Evolutionary conservation across 2,113 vertebrate species (phyloP), one percentile per base, ranked within the genome.

Genomic region (Daphoenositta chrysoptera): DNA sequence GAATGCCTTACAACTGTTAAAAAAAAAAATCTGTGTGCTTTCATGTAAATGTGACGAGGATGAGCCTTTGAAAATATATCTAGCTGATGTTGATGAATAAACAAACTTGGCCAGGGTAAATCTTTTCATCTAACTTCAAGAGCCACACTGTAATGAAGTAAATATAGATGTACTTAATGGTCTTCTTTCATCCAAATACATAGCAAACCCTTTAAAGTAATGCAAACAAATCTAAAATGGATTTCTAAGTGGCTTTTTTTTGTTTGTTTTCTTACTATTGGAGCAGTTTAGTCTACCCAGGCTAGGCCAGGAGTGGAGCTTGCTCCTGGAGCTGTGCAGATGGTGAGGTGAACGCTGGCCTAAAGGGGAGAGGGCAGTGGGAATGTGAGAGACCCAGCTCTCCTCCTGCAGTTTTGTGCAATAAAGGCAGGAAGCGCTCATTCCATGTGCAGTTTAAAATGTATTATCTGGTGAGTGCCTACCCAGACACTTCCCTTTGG

Each of bases 61-160:
- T 81, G 68, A 95, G 83, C 88, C 89, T 96, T 96, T 97, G 96
- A 97, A 93, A 97, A 71, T 56, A 4, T 78, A 94, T 91, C 81
- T 95, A 68, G 68, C 85, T 92, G 83, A 94, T 90, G 90, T 2
- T 94, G 83, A 96, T 94, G 89, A 96, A 96, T 92, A 97, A 97
- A 95, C 89, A 93, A 69, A 87, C 94, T 91, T 95, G 94, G 85
- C 87, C 96, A 90, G 89, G 92, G 76, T 94, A 75, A 97, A 96
- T 91, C 95, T 96, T 90, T 96, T 96, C 87, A 95, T 91, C 91
- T 93, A 78, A 94, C 90, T 96, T 97, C 88, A 97, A 97, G 97
- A 96, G 81, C 83, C 83, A 85, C 18, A 0, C 79, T 86, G 56
- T 93, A 93, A 92, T 95, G 96, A 93, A 87, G 91, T 85, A 95